phyloP scores from a whole-genome alignment of 2,797 vertebrate species.

The Gallinago nigripennis region DNA sequence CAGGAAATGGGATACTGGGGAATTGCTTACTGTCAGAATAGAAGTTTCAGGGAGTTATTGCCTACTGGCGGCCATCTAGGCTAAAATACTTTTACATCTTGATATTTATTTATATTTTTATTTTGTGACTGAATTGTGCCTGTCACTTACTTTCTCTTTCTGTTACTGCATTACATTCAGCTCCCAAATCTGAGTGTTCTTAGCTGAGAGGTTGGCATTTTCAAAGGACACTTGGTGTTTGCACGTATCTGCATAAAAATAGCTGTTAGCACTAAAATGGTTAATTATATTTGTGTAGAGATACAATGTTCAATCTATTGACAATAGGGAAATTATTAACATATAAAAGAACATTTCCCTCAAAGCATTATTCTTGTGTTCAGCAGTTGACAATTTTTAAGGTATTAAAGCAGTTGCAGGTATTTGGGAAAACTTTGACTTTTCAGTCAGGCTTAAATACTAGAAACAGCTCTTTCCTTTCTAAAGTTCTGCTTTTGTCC shows the following conservation, averaged over 20 bases:
- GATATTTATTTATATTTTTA: not conserved
- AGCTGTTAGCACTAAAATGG: not conserved
- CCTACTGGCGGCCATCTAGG: not conserved
- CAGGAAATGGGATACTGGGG: not conserved
- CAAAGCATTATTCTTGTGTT: not conserved
- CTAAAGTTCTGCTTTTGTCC: not conserved
- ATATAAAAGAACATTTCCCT: not conserved
- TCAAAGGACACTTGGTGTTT: not conserved
- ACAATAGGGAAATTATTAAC: not conserved
- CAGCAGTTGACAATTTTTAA: not conserved
- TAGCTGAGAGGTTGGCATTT: not conserved
- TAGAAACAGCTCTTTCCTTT: not conserved
- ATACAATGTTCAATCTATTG: not conserved
- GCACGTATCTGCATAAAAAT: not conserved
- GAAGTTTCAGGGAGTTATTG: not conserved
- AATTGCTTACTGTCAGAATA: not conserved
- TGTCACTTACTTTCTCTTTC: not conserved
- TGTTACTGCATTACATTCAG: not conserved
- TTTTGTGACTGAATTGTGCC: not conserved
- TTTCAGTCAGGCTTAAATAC: not conserved
- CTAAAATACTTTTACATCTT: not conserved
- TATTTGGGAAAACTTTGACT: not conserved
- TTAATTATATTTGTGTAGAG: not conserved
- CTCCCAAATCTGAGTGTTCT: not conserved
- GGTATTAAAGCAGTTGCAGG: not conserved